Conservation (phyloP, 2,113 vertebrate genomes). For the Microcebus griseorufus region DNA sequence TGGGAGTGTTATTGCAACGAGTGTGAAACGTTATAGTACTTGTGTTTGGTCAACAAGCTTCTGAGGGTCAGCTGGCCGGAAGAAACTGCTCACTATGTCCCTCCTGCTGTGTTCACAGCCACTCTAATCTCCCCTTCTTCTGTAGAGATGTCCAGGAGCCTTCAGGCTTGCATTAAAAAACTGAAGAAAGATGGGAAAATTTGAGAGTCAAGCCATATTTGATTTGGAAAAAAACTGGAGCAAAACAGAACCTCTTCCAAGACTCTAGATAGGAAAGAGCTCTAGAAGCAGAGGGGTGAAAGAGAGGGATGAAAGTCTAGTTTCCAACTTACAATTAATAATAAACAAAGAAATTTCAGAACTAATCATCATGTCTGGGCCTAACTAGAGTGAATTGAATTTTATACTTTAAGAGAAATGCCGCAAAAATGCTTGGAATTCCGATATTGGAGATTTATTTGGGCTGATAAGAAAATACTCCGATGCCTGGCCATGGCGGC, state of each 20-base stretch:
- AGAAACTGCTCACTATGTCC: neutral
- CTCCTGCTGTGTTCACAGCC: neutral
- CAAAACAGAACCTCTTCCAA: neutral
- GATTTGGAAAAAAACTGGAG: neutral
- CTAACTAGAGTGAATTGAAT: neutral
- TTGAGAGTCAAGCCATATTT: neutral
- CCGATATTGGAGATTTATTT: neutral
- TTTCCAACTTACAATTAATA: neutral
- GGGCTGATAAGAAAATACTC: neutral
- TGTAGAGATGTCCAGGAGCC: neutral
- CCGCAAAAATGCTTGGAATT: neutral
- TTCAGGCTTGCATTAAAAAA: neutral
- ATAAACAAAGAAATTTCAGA: neutral
- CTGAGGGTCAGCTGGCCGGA: neutral
- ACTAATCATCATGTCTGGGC: neutral
- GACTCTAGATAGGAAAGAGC: neutral
- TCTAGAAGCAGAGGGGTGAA: neutral
- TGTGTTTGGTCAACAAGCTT: neutral
- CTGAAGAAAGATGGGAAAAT: neutral
- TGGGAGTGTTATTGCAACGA: neutral
- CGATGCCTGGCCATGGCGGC: rapidly evolving
- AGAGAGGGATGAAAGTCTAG: neutral
- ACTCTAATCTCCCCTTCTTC: neutral
- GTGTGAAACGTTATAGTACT: neutral
- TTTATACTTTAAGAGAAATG: neutral